phyloP scores from a whole-genome alignment of 2,888 invertebrate genomes.

The Cryptocephalus moraei region DNA sequence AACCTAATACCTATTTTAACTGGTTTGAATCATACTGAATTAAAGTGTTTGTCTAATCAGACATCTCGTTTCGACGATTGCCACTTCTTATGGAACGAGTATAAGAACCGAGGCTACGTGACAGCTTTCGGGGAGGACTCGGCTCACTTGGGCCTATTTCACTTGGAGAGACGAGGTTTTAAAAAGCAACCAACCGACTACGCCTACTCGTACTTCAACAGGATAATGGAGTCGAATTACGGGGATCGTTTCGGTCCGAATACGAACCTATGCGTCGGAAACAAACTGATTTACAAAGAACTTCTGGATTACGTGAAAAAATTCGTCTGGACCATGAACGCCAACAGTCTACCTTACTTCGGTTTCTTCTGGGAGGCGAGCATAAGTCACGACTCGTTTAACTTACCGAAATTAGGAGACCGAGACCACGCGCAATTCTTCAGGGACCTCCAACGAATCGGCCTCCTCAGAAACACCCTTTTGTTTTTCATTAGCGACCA shows the following conservation, averaged over 20 bases:
- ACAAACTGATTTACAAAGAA: constrained; percentile 2
- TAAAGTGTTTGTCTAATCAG: constrained; percentile 49
- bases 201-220: constrained; percentile 5
- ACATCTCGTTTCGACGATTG: constrained; percentile 55
- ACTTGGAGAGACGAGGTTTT: constrained; percentile 64
- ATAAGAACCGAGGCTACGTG: constrained; percentile 56
- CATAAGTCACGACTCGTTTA: constrained; percentile 62
- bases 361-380: constrained; percentile 73
- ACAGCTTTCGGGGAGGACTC: constrained; percentile 77
- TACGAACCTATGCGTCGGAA: constrained; percentile 1
- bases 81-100: constrained; percentile 69
- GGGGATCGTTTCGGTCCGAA: constrained; percentile 1
- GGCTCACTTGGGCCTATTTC: constrained; percentile 61
- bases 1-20: constrained; percentile 74
- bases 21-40: constrained; percentile 56
- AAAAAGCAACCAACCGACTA: constrained; percentile 59
- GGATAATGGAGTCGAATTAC: neutral
- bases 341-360: constrained; percentile 47
- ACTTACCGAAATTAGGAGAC: constrained; percentile 59
- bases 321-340: constrained; percentile 17
- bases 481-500: constrained; percentile 71
- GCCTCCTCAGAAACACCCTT: constrained; percentile 54
- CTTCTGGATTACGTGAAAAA: constrained; percentile 2
- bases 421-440: constrained; percentile 49
- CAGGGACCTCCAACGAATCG: constrained; percentile 46